A percentile compares a stretch with the other conserved stretches of the same genome.
phyloP scores from a whole-genome alignment of 2,113 vertebrate species.

The Sporophila hypoxantha region DNA sequence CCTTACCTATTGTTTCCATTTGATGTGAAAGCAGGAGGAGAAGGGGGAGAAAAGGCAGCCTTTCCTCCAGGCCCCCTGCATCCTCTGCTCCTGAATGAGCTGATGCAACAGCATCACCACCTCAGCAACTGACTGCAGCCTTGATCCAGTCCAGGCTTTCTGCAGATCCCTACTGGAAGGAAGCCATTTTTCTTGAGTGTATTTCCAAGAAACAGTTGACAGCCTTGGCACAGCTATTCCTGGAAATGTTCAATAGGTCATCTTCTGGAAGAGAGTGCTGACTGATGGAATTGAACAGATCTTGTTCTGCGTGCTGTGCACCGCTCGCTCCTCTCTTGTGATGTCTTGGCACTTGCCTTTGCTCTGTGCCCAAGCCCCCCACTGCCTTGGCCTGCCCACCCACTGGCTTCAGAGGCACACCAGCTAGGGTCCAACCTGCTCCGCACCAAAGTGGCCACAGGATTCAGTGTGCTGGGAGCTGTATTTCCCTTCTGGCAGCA shows the following conservation, averaged over 20 bases:
- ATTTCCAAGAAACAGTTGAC: conserved; percentile 87
- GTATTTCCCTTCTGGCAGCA: conserved; percentile 15
- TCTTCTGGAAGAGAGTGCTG: conserved; percentile 72
- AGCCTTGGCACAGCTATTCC: conserved; percentile 77
- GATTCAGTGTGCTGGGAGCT: background rate
- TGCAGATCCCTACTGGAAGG: conserved; percentile 66
- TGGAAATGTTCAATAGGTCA: conserved; percentile 87
- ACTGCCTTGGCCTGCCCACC: background rate
- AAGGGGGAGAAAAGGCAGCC: background rate
- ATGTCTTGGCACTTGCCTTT: background rate
- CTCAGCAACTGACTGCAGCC: background rate
- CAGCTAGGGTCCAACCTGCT: background rate
- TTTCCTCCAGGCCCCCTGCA: too few relatives aligned
- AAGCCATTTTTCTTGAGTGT: conserved; percentile 73
- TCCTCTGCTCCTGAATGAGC: background rate
- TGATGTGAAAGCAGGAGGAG: background rate
- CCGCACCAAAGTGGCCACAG: background rate
- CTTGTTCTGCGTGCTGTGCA: conserved; percentile 5
- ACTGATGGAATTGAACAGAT: conserved; percentile 67
- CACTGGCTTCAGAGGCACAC: background rate
- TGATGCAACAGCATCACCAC: background rate
- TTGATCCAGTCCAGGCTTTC: conserved; percentile 75
- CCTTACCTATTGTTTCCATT: rapidly evolving
- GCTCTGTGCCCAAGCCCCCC: rapidly evolving
- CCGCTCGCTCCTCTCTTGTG: background rate